Percentiles rank a stretch among this genome's conserved stretches.
Evolutionary conservation across 2,888 invertebrate species (phyloP).

Genomic region (Yponomeuta malinellus): DNA sequence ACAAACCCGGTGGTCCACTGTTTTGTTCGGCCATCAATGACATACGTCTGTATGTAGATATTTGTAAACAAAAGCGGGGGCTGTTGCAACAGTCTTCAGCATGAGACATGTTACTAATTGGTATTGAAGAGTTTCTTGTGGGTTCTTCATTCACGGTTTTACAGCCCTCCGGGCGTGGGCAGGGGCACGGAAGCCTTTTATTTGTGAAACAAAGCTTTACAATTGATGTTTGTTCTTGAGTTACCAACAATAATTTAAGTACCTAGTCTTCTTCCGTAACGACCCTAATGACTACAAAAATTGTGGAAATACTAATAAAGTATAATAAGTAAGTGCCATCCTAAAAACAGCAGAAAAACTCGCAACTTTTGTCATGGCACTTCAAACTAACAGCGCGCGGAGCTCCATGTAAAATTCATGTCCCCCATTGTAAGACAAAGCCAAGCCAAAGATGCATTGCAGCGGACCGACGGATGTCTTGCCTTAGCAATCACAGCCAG

Average conservation of each 20-base stretch:
- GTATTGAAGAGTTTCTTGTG: background rate
- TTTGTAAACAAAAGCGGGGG: slow-evolving; percentile 14
- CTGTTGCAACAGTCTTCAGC: background rate
- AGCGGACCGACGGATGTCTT: slow-evolving; percentile 65
- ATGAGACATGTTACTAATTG: background rate
- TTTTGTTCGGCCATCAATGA: slow-evolving; percentile 14
- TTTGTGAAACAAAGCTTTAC: background rate
- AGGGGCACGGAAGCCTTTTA: background rate
- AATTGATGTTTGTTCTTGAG: background rate
- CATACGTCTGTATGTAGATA: slow-evolving; percentile 10
- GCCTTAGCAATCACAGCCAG: slow-evolving; percentile 72
- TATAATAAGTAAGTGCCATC: slow-evolving; percentile 18
- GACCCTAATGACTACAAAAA: too few relatives aligned
- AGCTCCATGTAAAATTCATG: slow-evolving; percentile 29
- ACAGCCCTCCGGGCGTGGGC: background rate
- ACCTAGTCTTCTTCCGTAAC: background rate
- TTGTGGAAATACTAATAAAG: too few relatives aligned
- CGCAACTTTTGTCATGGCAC: background rate
- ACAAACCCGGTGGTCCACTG: slow-evolving; percentile 9
- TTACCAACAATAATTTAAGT: slow-evolving; percentile 18
- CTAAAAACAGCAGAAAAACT: background rate
- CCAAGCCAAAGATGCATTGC: slow-evolving; percentile 67
- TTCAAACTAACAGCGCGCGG: background rate
- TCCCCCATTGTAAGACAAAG: slow-evolving; percentile 63
- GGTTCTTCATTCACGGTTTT: background rate